Percentiles rank a stretch among this genome's conserved stretches.
phyloP scores from a whole-genome alignment of 2,797 vertebrate genomes.

The Adelosebastes latens region DNA sequence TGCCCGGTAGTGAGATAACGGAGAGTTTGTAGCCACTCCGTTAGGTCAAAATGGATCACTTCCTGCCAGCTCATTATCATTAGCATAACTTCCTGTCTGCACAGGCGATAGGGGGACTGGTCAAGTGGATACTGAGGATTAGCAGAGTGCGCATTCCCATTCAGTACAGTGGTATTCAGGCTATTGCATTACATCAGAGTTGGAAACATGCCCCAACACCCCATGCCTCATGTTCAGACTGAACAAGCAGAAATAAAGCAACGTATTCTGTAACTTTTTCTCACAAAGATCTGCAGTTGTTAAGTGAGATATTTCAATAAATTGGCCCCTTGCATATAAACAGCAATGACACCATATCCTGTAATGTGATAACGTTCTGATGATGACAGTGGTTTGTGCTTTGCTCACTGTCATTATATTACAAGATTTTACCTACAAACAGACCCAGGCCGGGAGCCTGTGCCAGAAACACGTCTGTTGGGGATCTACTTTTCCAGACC shows the following conservation, averaged over 20 bases:
- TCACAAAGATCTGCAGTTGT: neutral
- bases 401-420: neutral
- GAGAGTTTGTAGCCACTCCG: neutral
- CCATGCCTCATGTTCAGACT: conserved; percentile 41
- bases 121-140: conserved; percentile 46
- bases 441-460: neutral
- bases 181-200: conserved; percentile 67
- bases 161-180: conserved; percentile 46
- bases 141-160: conserved; percentile 44
- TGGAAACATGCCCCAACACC: conserved; percentile 45
- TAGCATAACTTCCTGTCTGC: conserved; percentile 59
- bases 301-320: neutral
- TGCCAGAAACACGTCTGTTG: conserved; percentile 26
- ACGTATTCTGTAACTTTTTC: neutral
- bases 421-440: conserved; percentile 7
- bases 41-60: conserved; percentile 52
- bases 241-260: conserved; percentile 27
- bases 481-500: conserved; percentile 37
- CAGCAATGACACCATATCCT: neutral
- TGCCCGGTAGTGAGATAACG: conserved; percentile 20
- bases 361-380: neutral
- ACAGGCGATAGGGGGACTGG: conserved; percentile 9
- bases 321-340: neutral
- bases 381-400: neutral
- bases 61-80: conserved; percentile 69